Conservation (phyloP, 1,140 invertebrate species). For the Diploscapter pachys region DNA sequence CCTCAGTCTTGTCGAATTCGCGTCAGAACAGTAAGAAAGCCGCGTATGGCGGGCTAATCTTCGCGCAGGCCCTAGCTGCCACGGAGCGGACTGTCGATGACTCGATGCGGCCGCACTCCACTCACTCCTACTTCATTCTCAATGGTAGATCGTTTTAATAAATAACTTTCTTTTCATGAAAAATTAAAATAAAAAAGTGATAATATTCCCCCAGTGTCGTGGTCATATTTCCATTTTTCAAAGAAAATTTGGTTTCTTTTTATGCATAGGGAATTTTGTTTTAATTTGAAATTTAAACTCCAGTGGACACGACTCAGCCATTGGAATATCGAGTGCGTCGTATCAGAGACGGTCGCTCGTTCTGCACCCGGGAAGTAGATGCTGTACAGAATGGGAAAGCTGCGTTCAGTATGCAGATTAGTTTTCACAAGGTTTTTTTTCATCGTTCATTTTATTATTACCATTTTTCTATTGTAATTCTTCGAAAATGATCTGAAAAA, state of each 20-base stretch:
- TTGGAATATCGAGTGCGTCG: slow-evolving; percentile 26
- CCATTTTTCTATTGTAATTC: no score
- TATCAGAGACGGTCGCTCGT: slow-evolving; percentile 30
- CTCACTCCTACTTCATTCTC: slow-evolving; percentile 37
- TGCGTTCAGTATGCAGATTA: slow-evolving; percentile 26
- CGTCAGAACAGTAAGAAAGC: slow-evolving; percentile 19
- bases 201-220: not conserved
- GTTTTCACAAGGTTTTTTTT: slow-evolving; percentile 29
- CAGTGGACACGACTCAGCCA: slow-evolving; percentile 30
- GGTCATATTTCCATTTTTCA: slow-evolving; percentile 1
- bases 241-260: not conserved
- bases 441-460: no score
- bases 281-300: not conserved
- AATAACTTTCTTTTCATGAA: not conserved
- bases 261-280: not conserved
- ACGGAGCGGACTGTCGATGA: slow-evolving; percentile 29
- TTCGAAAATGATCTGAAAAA: slow-evolving; percentile 9
- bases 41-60: slow-evolving; percentile 37
- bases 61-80: slow-evolving; percentile 37
- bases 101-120: slow-evolving; percentile 29
- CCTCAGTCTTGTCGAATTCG: slow-evolving; percentile 13
- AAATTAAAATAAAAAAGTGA: not conserved
- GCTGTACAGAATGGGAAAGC: slow-evolving; percentile 36
- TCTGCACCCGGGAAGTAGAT: slow-evolving; percentile 34
- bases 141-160: slow-evolving; percentile 17